These are phyloP conservation scores for Clistopyga incitator DNA, from an alignment of 2,888 invertebrate species.

Conservation along the genomic window DNA sequence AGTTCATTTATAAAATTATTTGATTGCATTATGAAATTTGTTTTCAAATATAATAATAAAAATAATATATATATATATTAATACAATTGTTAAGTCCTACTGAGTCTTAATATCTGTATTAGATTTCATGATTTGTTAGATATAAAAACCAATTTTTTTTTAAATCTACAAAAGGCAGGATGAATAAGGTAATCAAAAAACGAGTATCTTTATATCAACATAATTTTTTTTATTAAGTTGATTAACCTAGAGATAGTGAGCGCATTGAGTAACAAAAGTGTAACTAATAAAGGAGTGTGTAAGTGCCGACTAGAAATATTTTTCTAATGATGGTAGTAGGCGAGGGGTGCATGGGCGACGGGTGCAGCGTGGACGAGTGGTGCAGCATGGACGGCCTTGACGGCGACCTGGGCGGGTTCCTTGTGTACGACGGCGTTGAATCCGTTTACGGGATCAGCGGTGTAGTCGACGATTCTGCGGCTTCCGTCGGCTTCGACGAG, in stretches of 20 bases:
- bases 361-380: slow-evolving; percentile 79
- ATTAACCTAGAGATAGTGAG: slow-evolving; percentile 22
- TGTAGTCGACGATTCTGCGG: slow-evolving; percentile 74
- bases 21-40: too few species aligned
- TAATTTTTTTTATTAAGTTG: slow-evolving; percentile 56
- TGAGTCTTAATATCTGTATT: too few species aligned
- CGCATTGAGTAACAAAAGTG: not conserved
- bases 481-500: slow-evolving; percentile 75
- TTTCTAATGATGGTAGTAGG: slow-evolving; percentile 68
- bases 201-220: slow-evolving; percentile 34
- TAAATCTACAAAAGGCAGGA: too few species aligned
- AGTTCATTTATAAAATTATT: too few species aligned
- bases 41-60: too few species aligned
- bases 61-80: too few species aligned
- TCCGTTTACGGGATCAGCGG: slow-evolving; percentile 74
- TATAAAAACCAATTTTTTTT: too few species aligned
- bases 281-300: not conserved
- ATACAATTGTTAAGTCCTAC: too few species aligned
- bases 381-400: slow-evolving; percentile 82
- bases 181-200: too few species aligned
- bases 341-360: slow-evolving; percentile 67
- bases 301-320: not conserved
- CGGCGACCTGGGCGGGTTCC: slow-evolving; percentile 74
- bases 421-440: slow-evolving; percentile 77
- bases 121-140: too few species aligned